Base-by-base conservation (phyloP, 2,888 invertebrate genomes). In the Agrypnus murinus region DNA sequence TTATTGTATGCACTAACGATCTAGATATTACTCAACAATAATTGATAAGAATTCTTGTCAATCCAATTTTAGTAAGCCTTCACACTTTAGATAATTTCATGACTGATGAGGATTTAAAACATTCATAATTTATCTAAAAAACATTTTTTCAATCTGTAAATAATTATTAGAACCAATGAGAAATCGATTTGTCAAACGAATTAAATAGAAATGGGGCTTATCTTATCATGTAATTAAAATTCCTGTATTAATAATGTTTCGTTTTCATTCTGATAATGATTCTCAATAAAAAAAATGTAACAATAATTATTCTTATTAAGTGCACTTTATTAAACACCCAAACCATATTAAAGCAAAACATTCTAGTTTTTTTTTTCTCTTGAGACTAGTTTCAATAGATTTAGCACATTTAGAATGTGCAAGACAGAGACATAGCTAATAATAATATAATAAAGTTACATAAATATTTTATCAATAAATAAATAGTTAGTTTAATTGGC, bases 381-480 rank as follows among this genome's bases (percentile, higher is more conserved):
- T 36, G 55, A 43, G 43, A 55, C 55, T 55, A 55, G 55, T 55
- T 36, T 8, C 14, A 17, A 38, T 55, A 14, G 5, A 25, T n/a
- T 50, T 10, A 31, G 53, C 50, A 50, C 50, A 50, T 50, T 50
- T 31, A 25, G 8, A 53, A 53, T 53, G 34, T 32, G 15, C 32
- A 32, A 31, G 14, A 15, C n/a, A 36, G 45, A 45, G 2, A 46
- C 3, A 57, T 34, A 55, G 15, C 19, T 25, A 25, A 25, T 25
- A 25, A 3, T 4, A 9, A 25, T 15, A 55, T 57, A 38, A 57
- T 34, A 55, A n/a, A 46, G 12, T 46, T 4, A 10, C 8, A 46
- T 58, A 58, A 58, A 58, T 58, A 58, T 58, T 58, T 38, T 38
- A n/a, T 38, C 12, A 58, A 73, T 73, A 73, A 73, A 73, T 73